These are phyloP conservation scores for Cirrhinus mrigala DNA, from an alignment of 2,797 vertebrate genomes.

Conservation along the genomic window DNA sequence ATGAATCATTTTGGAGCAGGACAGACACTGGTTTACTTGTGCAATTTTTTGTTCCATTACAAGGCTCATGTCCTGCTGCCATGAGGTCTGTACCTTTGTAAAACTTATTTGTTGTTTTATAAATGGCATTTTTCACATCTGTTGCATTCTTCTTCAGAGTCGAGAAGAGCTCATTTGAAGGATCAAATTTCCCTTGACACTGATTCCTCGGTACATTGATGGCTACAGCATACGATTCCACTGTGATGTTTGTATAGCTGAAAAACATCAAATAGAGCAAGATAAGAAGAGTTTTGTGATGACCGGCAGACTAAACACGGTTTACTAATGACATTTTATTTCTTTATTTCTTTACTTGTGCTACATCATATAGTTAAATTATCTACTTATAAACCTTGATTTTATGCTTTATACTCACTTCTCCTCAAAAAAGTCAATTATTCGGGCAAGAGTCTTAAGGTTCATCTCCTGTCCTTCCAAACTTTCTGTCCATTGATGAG, in stretches of 20 bases:
- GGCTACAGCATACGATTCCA: rapidly evolving
- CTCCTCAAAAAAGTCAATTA: not conserved
- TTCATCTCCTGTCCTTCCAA: rapidly evolving
- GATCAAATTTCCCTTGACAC: not conserved
- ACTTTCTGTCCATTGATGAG: not conserved
- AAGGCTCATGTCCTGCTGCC: not conserved
- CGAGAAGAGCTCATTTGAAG: rapidly evolving
- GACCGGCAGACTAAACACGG: not conserved
- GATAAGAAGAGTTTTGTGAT: not conserved
- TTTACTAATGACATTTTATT: not conserved
- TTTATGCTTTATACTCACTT: not conserved
- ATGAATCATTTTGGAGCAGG: not conserved
- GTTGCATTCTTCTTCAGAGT: rapidly evolving
- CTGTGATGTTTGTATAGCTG: not conserved
- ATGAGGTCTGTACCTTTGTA: not conserved
- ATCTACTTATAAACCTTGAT: not conserved
- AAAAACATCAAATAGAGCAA: not conserved
- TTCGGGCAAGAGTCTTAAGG: not conserved
- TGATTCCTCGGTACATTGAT: not conserved
- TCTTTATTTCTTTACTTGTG: not conserved
- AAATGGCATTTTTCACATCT: rapidly evolving
- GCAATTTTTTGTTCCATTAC: rapidly evolving
- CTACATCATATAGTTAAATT: not conserved
- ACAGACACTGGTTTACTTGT: rapidly evolving
- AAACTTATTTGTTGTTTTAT: rapidly evolving